Conservation (phyloP, 2,888 invertebrate genomes). For the Torymus tubicola region DNA sequence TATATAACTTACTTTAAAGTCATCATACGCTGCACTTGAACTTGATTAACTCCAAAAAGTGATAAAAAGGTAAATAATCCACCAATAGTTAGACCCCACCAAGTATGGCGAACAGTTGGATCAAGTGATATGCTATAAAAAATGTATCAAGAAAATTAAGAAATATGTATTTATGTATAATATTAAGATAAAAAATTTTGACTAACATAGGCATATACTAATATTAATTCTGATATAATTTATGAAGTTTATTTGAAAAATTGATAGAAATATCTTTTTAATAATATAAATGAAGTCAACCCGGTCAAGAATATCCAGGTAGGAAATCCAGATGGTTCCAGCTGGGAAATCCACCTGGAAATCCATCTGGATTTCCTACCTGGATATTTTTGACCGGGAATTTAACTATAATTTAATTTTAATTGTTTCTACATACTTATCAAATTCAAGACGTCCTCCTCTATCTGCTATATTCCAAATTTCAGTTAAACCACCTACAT, state of each 20-base stretch:
- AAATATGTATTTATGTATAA: constrained; percentile 7
- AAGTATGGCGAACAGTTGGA: constrained; percentile 89
- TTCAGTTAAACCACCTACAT: constrained; percentile 83
- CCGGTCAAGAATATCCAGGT: too few species aligned
- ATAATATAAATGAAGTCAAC: too few species aligned
- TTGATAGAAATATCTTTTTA: too few species aligned
- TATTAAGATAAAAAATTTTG: not conserved
- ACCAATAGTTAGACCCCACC: constrained; percentile 90
- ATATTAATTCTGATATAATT: too few species aligned
- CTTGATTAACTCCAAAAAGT: constrained; percentile 92
- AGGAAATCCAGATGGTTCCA: too few species aligned
- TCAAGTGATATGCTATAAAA: constrained; percentile 76
- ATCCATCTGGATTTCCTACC: too few species aligned
- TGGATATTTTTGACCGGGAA: too few species aligned
- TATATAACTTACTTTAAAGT: constrained; percentile 81
- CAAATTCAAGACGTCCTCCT: constrained; percentile 84
- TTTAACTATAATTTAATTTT: too few species aligned
- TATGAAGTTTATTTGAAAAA: too few species aligned
- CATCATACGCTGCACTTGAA: constrained; percentile 86
- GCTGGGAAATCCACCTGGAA: too few species aligned
- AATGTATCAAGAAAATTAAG: constrained; percentile 28
- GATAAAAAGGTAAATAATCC: constrained; percentile 88
- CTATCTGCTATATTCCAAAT: constrained; percentile 85
- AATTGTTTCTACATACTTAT: constrained; percentile 78
- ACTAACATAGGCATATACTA: too few species aligned